A percentile compares a stretch with the other conserved stretches of the same genome.
These are phyloP conservation scores for Pongo pygmaeus DNA, from an alignment of 2,113 vertebrate species.

Conservation along the genomic window DNA sequence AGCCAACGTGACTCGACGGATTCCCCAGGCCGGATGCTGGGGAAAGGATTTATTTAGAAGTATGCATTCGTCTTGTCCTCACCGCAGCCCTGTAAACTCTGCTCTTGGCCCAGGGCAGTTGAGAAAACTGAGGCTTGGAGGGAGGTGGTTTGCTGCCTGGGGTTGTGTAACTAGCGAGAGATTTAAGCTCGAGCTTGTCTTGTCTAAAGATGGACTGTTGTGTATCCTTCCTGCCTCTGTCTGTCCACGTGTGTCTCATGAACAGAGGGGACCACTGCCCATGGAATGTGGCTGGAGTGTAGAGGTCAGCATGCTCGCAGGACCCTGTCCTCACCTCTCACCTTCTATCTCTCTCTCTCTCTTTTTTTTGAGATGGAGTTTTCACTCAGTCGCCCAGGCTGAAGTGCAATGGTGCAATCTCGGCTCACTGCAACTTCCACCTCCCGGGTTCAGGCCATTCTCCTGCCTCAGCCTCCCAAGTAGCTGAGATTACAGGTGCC, in stretches of 20 bases:
- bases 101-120: not conserved
- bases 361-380: no score
- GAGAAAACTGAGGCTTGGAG: not conserved
- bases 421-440: no score
- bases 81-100: rapidly evolving
- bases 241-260: rapidly evolving
- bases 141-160: not conserved
- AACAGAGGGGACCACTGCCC: rapidly evolving
- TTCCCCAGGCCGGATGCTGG: rapidly evolving
- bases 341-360: no score
- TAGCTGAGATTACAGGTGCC: no score
- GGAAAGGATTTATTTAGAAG: no score
- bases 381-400: no score
- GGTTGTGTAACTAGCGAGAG: not conserved
- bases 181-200: rapidly evolving
- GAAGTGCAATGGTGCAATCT: no score
- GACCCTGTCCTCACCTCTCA: no score
- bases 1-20: rapidly evolving
- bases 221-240: not conserved
- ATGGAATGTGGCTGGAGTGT: rapidly evolving
- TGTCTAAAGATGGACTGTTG: no score
- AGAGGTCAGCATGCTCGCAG: rapidly evolving
- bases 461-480: no score
- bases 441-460: no score
- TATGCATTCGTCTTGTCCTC: rapidly evolving